Evolutionary conservation across 2,888 invertebrate species (phyloP), one percentile per base, ranked within the genome.

Genomic region (Oxycera nigricornis): DNA sequence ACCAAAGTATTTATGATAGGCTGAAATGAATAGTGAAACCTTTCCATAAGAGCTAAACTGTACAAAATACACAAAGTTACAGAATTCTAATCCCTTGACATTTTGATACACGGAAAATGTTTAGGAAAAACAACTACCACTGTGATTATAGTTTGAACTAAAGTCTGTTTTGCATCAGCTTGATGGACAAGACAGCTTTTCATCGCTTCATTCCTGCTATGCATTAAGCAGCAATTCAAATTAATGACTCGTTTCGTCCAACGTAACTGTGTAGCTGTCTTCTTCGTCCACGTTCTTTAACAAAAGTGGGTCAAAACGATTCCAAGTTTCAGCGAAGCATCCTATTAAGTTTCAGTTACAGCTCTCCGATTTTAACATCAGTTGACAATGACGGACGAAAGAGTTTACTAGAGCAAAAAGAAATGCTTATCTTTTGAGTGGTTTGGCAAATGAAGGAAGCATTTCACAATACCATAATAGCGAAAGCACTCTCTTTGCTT

Each of bases 361-460:
- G 30, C 30, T n/a, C 31, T 61, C 61, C 61, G 61, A n/a, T 61
- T 31, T 61, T 30, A 61, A 31, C 30, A 26, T 61, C 61, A 31
- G 57, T 57, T 57, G 57, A 57, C 57, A 57, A 57, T 57, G 57
- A 57, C n/a, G 28, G 28, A 57, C n/a, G 57, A 57, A 57, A 55
- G 28, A 28, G 24, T 26, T 57, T 28, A 26, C 57, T 57, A 57
- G 57, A 26, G 57, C 57, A 24, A 28, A 28, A 57, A 57, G 57
- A 28, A 26, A 57, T 26, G 28, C 57, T 57, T 57, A 57, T 26
- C 24, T n/a, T 26, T 57, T 26, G 57, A 57, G 57, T 57, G 57
- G 57, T 28, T 57, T 57, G 7, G 2, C 57, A 28, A 9, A 57
- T 46, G 46, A 46, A n/a, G 17, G 17, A 46, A 46, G 46, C 46